Percentiles rank a stretch among this genome's conserved stretches.
phyloP scores from a whole-genome alignment of 1,140 invertebrate genomes.

The Drosophila nannoptera region DNA sequence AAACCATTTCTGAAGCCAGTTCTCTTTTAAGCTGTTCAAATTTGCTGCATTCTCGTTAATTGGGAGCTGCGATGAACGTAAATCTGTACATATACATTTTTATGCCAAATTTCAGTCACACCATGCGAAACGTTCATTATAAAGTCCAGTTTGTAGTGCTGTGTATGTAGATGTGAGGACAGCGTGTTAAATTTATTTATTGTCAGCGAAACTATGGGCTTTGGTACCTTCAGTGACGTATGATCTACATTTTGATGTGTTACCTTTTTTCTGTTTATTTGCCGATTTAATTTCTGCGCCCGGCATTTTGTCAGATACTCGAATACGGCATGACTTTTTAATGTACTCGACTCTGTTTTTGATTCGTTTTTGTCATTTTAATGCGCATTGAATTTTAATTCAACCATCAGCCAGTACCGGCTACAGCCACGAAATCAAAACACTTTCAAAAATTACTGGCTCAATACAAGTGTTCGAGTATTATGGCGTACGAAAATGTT shows the following conservation, averaged over 20 bases:
- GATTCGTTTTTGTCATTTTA: constrained; percentile 74
- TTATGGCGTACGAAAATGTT: constrained; percentile 57
- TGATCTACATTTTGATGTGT: constrained; percentile 74
- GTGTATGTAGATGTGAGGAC: constrained; percentile 41
- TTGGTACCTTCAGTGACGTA: constrained; percentile 67
- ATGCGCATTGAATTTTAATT: constrained; percentile 78
- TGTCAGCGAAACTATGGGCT: constrained; percentile 59
- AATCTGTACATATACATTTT: too few species aligned
- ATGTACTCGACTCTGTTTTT: constrained; percentile 49
- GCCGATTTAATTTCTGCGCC: constrained; percentile 36
- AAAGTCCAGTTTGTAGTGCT: constrained; percentile 9
- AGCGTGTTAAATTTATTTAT: constrained; percentile 75
- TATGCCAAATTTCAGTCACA: too few species aligned
- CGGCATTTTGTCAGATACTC: constrained; percentile 53
- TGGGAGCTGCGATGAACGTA: too few species aligned
- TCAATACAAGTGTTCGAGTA: constrained; percentile 51
- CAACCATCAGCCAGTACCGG: constrained; percentile 15
- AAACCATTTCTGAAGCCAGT: not conserved
- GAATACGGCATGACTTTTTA: constrained; percentile 68
- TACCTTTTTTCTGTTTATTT: constrained; percentile 39
- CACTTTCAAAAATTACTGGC: constrained; percentile 57
- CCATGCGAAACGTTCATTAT: not conserved
- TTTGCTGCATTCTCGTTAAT: not conserved
- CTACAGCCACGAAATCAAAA: constrained; percentile 26
- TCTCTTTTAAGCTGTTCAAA: not conserved